Percentiles rank a stretch among this genome's conserved stretches.
These are phyloP conservation scores for Leptopilina myrica DNA, from an alignment of 2,888 invertebrate species.

Conservation along the genomic window DNA sequence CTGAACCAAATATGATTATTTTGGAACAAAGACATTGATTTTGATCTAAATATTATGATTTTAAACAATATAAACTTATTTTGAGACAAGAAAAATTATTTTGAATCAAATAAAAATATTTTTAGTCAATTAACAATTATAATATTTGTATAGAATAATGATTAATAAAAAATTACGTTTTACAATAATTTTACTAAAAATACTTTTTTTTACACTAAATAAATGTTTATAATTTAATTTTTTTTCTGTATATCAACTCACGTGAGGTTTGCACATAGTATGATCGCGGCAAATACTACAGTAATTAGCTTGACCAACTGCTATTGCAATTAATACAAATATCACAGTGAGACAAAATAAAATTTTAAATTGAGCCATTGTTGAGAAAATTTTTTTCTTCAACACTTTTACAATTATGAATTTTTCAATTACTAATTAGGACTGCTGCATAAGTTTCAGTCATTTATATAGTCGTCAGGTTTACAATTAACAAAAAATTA, in stretches of 20 bases:
- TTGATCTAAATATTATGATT: no score
- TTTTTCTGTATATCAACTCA: background rate
- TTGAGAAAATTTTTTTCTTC: background rate
- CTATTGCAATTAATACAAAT: background rate
- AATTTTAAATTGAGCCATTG: background rate
- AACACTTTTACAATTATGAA: background rate
- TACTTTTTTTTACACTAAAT: background rate
- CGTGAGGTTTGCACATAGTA: slow-evolving; percentile 11
- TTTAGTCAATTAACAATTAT: no score
- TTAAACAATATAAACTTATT: no score
- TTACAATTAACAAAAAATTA: background rate
- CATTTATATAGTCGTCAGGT: background rate
- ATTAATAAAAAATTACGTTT: no score
- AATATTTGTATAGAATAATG: no score
- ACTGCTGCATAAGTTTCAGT: background rate
- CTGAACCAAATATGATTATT: no score
- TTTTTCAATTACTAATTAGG: background rate
- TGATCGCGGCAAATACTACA: slow-evolving; percentile 25
- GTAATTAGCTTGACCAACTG: background rate
- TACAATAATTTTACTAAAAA: no score
- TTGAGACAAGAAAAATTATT: no score
- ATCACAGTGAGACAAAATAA: background rate
- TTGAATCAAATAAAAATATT: no score
- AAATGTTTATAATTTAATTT: background rate
- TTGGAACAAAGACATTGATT: no score